Evolutionary conservation across 2,888 invertebrate species (phyloP), one percentile per base, ranked within the genome.

Genomic region (Philhelius pedissequus): DNA sequence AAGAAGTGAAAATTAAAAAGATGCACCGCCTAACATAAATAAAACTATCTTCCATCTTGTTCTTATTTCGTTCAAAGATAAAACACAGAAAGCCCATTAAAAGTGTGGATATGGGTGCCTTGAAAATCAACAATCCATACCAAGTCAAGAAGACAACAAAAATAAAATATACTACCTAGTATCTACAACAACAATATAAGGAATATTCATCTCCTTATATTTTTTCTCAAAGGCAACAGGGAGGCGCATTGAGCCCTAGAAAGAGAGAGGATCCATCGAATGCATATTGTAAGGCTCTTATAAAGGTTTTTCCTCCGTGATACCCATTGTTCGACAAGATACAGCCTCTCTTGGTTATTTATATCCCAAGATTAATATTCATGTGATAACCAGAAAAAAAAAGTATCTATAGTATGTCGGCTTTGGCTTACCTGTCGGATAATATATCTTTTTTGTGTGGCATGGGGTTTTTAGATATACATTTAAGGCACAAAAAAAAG

Each of bases 61-160:
- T 80, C 60, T 75, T 60, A 62, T 75, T 80, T 76, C 80, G 70
- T 71, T 76, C 74, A 30, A 54, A 84, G 80, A 84, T 84, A 84
- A 84, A 84, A 84, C 84, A 84, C 84, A 80, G 84, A 84, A 84
- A 84, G 71, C 80, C 84, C 84, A 84, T 84, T 84, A 84, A 84
- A 80, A 70, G 84, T 84, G 84, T 84, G 84, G 84, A 84, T 84
- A 84, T 84, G 80, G 84, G 84, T 84, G 71, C 75, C 70, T 75
- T 84, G 80, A 68, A 80, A 79, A 70, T 82, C 79, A 84, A 84
- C 79, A 84, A 84, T 79, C 83, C 56, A 84, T 79, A 79, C 56
- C 52, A 71, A 68, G 20, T 18, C 18, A 40, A 69, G 50, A 50
- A 52, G 58, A 30, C 64, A 76, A 58, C 56, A 56, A 80, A 77